Evolutionary conservation across 1,140 invertebrate species (phyloP).

Genomic region (Penaeus chinensis): DNA sequence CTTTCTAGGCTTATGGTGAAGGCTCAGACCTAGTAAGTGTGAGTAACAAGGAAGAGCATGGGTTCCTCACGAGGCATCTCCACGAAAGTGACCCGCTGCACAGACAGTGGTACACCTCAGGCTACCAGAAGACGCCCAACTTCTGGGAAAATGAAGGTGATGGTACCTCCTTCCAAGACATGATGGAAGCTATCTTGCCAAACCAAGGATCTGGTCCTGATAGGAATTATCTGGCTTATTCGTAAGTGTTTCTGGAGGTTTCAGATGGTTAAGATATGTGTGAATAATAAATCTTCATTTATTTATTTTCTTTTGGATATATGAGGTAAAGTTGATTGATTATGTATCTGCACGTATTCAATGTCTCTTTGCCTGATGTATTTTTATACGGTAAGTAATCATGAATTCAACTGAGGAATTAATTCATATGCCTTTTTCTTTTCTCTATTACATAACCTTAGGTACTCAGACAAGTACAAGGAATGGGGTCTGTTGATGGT

Average conservation of each 20-base stretch:
- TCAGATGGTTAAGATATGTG: too few species aligned
- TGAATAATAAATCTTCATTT: too few species aligned
- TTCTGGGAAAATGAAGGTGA: constrained; percentile 89
- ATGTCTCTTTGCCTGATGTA: too few species aligned
- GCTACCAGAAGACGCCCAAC: constrained; percentile 78
- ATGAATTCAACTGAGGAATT: neutral
- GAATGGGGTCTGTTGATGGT: constrained; percentile 88
- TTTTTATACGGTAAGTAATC: too few species aligned
- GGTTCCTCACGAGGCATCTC: constrained; percentile 83
- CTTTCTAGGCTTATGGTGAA: constrained; percentile 76
- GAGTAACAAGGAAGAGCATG: constrained; percentile 86
- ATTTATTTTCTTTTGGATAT: neutral
- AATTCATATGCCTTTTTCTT: neutral
- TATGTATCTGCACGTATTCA: too few species aligned
- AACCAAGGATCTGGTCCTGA: constrained; percentile 69
- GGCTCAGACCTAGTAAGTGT: constrained; percentile 79
- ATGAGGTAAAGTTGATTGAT: too few species aligned
- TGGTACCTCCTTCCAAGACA: constrained; percentile 78
- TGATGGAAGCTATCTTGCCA: constrained; percentile 86
- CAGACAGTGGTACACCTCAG: constrained; percentile 86
- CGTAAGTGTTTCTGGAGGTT: constrained; percentile 66
- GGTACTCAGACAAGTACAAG: constrained; percentile 69
- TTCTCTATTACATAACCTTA: constrained; percentile 45
- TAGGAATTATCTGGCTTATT: constrained; percentile 75
- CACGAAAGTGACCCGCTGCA: constrained; percentile 85